Base-by-base conservation (phyloP, 2,888 invertebrate genomes). In the Amiota mariae region DNA sequence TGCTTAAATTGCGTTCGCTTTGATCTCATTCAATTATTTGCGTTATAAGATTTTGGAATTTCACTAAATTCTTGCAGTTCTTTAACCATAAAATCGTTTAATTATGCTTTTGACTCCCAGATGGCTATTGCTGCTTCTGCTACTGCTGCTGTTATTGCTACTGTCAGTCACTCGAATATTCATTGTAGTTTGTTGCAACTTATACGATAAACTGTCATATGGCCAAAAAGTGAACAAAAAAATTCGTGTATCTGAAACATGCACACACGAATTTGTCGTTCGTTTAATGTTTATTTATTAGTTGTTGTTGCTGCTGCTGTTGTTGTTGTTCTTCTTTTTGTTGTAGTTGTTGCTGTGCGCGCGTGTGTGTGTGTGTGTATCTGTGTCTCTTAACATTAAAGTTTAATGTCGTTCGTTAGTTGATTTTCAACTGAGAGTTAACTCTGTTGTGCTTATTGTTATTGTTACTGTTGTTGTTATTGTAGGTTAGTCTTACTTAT, bases 11-110 rank as follows among this genome's bases (percentile, higher is more conserved):
- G 76, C 68, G 75, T 81, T 77, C 77, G 74, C 77, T 80, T 85
- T 83, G 71, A 73, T 78, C 73, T 66, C 83, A 77, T 79, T 79
- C 73, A 77, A 83, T 78, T 79, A 80, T 87, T 87, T 87, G 73
- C 75, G 70, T 73, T 78, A 73, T 82, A 86, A 86, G 79, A 71
- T 73, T 77, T 78, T 76, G 74, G 73, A 79, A 80, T 79, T 76
- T 75, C 13, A 57, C 54, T 75, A 82, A 86, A 83, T 77, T 75
- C 72, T 70, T 51, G n/a, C 20, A n/a, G 54, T 68, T 68, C 51
- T 68, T 68, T 68, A 68, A 20, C 67, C 67, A 68, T 68, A 68
- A 68, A 68, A 68, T 68, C 54, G 18, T 68, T 68, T 68, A 68
- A 68, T 68, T 68, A 68, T 68, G 24, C 51, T n/a, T 54, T 20